Base-by-base conservation (phyloP, 2,113 vertebrate species). In the Lepus timidus region DNA sequence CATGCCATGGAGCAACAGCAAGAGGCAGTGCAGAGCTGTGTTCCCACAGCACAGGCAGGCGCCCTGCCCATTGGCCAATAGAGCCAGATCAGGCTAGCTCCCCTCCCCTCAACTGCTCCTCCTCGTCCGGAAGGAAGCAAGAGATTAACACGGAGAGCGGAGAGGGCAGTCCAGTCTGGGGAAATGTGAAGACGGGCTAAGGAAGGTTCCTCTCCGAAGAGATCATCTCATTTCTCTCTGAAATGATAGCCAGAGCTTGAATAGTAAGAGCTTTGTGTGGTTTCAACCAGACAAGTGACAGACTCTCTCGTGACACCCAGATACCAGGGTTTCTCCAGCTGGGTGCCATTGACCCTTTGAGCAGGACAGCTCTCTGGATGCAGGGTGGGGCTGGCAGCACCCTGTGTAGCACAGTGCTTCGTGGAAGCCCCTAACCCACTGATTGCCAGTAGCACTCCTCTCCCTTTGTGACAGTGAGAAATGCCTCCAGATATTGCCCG, bases 181-280 rank as follows among this genome's bases (percentile, higher is more conserved):
- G 80, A 89, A 75, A 49, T 64, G 9, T 70, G n/a, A 92, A 76
- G 39, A 62, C 70, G 87, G 49, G 67, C 29, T 62, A 71, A 82
- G 22, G 31, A 33, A 9, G 64, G n/a, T 1, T 55, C 39, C 36
- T 81, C 27, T 33, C 92, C 67, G 55, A 91, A 91, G 27, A 52
- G 31, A 84, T 65, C 7, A 91, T 85, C 27, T 81, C 51, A 75
- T 81, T 22, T 88, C 78, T 58, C 70, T 91, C 83, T 83, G 44
- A 84, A 91, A 71, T 58, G 64, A 39, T 88, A 73, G 61, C 49
- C 71, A 78, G 16, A 80, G 39, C 88, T 92, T 84, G 16, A 16
- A 55, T 67, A 39, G 13, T 67, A 85, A 92, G 75, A 1, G 74
- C 31, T 39, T 51, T 62, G 49, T 75, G 31, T 85, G 29, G 36